phyloP scores from a whole-genome alignment of 2,888 invertebrate species.

The Villa cingulata region DNA sequence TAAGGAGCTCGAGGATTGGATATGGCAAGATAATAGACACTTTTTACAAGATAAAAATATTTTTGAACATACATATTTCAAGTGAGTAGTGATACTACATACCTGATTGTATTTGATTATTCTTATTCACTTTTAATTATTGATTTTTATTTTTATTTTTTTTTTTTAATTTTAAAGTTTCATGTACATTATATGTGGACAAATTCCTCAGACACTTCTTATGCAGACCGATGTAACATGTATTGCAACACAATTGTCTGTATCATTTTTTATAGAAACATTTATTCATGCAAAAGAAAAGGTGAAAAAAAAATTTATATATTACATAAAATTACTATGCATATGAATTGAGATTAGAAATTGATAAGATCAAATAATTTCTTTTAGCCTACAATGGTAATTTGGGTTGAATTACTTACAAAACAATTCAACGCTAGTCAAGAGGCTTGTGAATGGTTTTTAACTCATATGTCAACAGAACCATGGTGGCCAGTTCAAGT shows the following conservation, averaged over 20 bases:
- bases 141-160: not conserved
- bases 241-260: conserved; percentile 74
- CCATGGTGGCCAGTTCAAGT: conserved; percentile 95
- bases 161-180: conserved; percentile 47
- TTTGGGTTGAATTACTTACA: conserved; percentile 89
- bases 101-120: too few species aligned
- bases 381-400: conserved; percentile 78
- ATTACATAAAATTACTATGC: too few species aligned
- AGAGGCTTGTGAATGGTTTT: conserved; percentile 81
- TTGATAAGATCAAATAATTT: not conserved
- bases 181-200: conserved; percentile 93
- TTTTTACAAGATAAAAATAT: conserved; percentile 91
- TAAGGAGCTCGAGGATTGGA: conserved; percentile 79
- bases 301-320: conserved; percentile 37
- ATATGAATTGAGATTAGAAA: not conserved
- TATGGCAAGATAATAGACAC: conserved; percentile 94
- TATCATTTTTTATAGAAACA: conserved; percentile 91
- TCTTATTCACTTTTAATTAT: not conserved
- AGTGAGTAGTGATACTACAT: conserved; percentile 54
- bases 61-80: conserved; percentile 90
- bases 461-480: conserved; percentile 83
- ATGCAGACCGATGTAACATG: conserved; percentile 70
- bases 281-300: conserved; percentile 96
- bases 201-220: conserved; percentile 77
- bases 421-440: conserved; percentile 89